Conservation (phyloP, 2,888 invertebrate genomes). For the Tenthredo mesomela region DNA sequence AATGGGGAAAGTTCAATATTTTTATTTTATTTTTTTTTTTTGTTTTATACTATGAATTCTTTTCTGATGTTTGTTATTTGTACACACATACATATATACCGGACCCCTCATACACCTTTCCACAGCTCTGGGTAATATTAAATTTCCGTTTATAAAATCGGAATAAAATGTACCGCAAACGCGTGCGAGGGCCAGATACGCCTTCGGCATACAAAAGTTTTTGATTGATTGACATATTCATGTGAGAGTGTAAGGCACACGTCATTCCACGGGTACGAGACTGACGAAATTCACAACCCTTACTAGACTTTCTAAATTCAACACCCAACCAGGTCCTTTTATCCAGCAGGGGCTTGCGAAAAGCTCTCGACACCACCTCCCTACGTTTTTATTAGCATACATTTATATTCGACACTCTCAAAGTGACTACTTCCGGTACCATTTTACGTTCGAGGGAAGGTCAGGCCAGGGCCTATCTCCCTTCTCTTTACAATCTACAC, state of each 20-base stretch:
- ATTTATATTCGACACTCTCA: slow-evolving; percentile 40
- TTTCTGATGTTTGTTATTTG: not conserved
- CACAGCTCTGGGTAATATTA: not conserved
- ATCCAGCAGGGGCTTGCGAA: slow-evolving; percentile 5
- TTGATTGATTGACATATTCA: slow-evolving; percentile 49
- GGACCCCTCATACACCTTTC: not conserved
- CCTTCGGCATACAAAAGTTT: slow-evolving; percentile 22
- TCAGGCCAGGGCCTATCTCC: not conserved
- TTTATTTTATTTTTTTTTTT: not conserved
- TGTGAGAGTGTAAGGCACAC: not conserved
- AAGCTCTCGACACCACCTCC: slow-evolving; percentile 26
- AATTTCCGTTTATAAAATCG: slow-evolving; percentile 28
- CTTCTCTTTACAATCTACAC: not conserved
- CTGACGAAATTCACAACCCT: slow-evolving; percentile 31
- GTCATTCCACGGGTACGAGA: not conserved
- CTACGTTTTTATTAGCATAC: slow-evolving; percentile 37
- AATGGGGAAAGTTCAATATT: not conserved
- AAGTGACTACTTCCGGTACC: slow-evolving; percentile 30
- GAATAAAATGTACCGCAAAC: slow-evolving; percentile 39
- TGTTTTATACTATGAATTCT: not conserved
- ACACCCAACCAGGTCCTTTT: slow-evolving; percentile 20
- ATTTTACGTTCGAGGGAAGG: slow-evolving; percentile 3
- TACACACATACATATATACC: not conserved
- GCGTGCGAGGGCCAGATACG: slow-evolving; percentile 31
- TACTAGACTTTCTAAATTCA: slow-evolving; percentile 32